Conservation (phyloP, 2,797 vertebrate genomes). For the Onychomys torridus region DNA sequence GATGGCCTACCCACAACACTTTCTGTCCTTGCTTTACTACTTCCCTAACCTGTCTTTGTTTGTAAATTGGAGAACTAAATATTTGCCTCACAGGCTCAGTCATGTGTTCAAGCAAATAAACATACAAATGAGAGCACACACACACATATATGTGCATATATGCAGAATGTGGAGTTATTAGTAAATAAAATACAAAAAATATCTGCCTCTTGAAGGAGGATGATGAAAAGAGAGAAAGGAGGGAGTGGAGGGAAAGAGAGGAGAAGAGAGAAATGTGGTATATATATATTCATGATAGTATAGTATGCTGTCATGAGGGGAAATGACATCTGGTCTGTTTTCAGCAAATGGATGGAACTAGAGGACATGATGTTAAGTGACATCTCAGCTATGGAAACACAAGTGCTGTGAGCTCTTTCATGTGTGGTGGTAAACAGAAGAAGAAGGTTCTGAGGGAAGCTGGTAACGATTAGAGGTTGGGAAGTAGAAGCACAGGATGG, state of each 20-base stretch:
- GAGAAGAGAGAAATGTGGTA: neutral
- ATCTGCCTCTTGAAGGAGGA: neutral
- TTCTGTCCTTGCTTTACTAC: neutral
- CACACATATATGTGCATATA: neutral
- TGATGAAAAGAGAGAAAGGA: neutral
- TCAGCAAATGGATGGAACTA: neutral
- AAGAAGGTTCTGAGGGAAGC: neutral
- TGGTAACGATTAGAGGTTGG: neutral
- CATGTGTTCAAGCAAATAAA: neutral
- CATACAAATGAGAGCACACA: neutral
- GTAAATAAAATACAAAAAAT: neutral
- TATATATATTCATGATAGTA: neutral
- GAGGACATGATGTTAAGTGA: neutral
- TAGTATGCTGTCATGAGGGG: neutral
- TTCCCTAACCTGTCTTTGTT: neutral
- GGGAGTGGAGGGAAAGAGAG: neutral
- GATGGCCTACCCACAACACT: neutral
- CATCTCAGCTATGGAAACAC: neutral
- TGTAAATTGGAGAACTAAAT: neutral
- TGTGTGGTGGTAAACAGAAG: neutral
- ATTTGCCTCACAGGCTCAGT: neutral
- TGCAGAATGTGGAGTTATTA: neutral
- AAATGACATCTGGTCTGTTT: neutral
- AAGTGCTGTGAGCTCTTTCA: neutral
- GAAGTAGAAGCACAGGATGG: neutral